Percentiles rank a stretch among this genome's conserved stretches.
phyloP scores from a whole-genome alignment of 2,797 vertebrate species.

The Spatula clypeata region DNA sequence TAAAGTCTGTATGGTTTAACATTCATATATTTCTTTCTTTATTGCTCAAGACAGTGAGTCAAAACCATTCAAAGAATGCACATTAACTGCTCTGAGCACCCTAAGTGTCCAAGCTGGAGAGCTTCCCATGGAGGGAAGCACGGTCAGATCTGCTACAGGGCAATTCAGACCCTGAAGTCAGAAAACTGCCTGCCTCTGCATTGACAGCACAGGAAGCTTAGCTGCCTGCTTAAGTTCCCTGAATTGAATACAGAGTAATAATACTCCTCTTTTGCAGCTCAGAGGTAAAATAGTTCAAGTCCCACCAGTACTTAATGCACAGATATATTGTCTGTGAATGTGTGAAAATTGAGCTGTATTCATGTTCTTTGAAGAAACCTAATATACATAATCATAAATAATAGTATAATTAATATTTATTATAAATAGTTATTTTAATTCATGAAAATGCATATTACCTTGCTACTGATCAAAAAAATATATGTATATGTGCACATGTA shows the following conservation, averaged over 20 bases:
- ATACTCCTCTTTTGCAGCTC: not conserved
- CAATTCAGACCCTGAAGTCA: not conserved
- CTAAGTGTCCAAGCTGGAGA: not conserved
- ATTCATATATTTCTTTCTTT: not conserved
- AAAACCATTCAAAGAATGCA: not conserved
- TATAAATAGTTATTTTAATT: not conserved
- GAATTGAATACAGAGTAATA: not conserved
- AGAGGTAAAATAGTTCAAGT: not conserved
- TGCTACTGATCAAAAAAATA: not conserved
- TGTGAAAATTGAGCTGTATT: not conserved
- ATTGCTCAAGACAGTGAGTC: not conserved
- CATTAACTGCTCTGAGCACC: not conserved
- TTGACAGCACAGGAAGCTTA: rapidly evolving
- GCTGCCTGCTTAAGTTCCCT: not conserved
- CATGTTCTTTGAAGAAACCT: not conserved
- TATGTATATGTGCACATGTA: too few species aligned
- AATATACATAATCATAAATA: not conserved
- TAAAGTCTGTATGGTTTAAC: not conserved
- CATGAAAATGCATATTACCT: not conserved
- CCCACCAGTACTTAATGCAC: not conserved
- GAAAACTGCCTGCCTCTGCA: not conserved
- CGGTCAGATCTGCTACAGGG: not conserved
- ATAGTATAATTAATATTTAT: too few species aligned
- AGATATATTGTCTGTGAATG: not conserved
- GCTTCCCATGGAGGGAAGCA: not conserved